A percentile compares a stretch with the other conserved stretches of the same genome.
Conservation (phyloP, 2,797 vertebrate species). For the Sebastes hubbsi region DNA sequence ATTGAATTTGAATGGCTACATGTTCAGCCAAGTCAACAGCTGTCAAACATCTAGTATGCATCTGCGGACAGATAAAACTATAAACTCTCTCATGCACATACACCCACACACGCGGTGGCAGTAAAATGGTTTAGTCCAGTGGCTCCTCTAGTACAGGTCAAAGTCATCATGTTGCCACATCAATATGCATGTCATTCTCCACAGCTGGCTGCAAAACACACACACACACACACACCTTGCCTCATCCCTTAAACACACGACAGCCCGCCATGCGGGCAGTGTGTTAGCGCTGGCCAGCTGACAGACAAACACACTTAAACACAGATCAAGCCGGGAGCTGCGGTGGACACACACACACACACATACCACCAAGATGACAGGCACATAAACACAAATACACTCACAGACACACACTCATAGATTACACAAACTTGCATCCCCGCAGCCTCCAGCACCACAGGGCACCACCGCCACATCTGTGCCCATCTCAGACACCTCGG, state of each 20-base stretch:
- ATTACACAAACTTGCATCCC: constrained; percentile 71
- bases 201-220: constrained; percentile 68
- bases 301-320: constrained; percentile 75
- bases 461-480: constrained; percentile 82
- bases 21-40: constrained; percentile 72
- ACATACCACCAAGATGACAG: not conserved
- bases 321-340: constrained; percentile 68
- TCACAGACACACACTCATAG: constrained; percentile 30
- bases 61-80: constrained; percentile 65
- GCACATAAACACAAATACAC: constrained; percentile 8
- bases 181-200: constrained; percentile 70
- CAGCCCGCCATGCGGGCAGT: constrained; percentile 49
- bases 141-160: constrained; percentile 66
- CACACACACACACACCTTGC: constrained; percentile 7
- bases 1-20: constrained; percentile 65
- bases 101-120: constrained; percentile 53
- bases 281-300: constrained; percentile 66
- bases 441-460: constrained; percentile 71
- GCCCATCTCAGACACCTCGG: constrained; percentile 79
- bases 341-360: constrained; percentile 25
- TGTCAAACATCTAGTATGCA: constrained; percentile 69
- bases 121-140: constrained; percentile 60
- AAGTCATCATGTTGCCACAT: constrained; percentile 71
- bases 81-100: constrained; percentile 66
- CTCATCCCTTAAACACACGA: constrained; percentile 55